Evolutionary conservation across 2,888 invertebrate species (phyloP), one percentile per base, ranked within the genome.

Genomic region (Tinea trinotella): DNA sequence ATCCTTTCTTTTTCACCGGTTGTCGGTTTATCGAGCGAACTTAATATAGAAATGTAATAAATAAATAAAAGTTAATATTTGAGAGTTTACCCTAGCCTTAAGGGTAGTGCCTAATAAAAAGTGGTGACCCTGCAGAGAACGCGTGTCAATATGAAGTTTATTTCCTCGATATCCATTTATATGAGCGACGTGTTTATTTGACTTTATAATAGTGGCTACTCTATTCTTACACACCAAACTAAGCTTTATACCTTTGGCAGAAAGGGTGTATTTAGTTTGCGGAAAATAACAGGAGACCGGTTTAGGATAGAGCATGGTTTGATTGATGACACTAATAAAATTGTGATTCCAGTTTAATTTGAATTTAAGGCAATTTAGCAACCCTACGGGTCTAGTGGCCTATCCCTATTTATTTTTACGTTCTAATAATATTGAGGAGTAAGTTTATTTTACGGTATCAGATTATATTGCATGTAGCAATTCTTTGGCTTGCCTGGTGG

Each of bases 301-400:
- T 71, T n/a, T 71, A 60, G 64, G 62, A 65, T 74, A 70, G 75
- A 70, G 68, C 77, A 73, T 71, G 71, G 70, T 82, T 83, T 84
- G 84, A 85, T 85, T 85, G 84, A 85, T 85, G 82, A 78, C 67
- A 67, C 78, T 84, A 85, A 85, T 84, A 85, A 83, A 82, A 82
- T 75, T 76, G 80, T 75, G 82, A 83, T 82, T 83, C 79, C 75
- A 76, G 81, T 83, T 84, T 84, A 84, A 85, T 85, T 85, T 85
- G 77, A 84, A 84, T 84, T 84, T 82, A 83, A 84, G 76, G 75
- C 79, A 83, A 83, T 83, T 82, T 81, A 74, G 70, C 71, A 67
- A 64, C 70, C 73, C 73, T 66, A 74, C 69, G 72, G 70, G 70
- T 24, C 10, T 50, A 24, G 50, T 50, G 50, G 50, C 48, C n/a